Base-by-base conservation (phyloP, 2,888 invertebrate species). In the Troilus luridus region DNA sequence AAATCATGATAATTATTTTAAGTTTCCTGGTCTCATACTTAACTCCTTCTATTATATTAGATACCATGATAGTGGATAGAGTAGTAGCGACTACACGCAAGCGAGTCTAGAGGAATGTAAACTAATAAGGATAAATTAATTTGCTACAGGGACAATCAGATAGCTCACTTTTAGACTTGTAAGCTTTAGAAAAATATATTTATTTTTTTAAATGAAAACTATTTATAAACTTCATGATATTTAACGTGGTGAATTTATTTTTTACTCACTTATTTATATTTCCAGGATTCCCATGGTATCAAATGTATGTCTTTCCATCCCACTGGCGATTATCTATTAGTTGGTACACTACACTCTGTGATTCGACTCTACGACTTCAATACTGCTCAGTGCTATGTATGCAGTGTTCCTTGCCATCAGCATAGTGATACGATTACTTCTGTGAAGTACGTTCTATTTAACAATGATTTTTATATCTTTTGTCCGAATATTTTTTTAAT, bases 321-420 rank as follows among this genome's bases (percentile, higher is more conserved):
- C 0, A 96, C 97, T 5, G 99, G 99, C 0, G 99, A 99, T 94
- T 99, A 96, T 94, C 95, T 99, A 17, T 96, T 99, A 62, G 98
- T 99, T 3, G 98, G 99, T 0, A 99, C 99, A 0, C 97, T 97
- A 91, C 98, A 99, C 94, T 97, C 98, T 10, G 96, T 98, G 21
- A 96, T 99, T 89, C 95, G 99, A 0, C 94, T 99, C 85, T 99
- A 99, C 94, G 99, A 99, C 94, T 97, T 98, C 72, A 98, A 98
- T 93, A 99, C 99, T 0, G 96, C 97, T 64, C 99, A 99, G 94
- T 99, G 99, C 94, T 99, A 97, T 95, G 99, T 99, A 0, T 98
- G 98, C 92, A 97, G 97, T 72, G 96, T 98, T 94, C 97, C 98
- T 0, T 96, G 96, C 56, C 98, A 98, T 93, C 98, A 98, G 92